Evolutionary conservation across 1,140 invertebrate species (phyloP), one percentile per base, ranked within the genome.

Genomic region (Drosophila cardini): DNA sequence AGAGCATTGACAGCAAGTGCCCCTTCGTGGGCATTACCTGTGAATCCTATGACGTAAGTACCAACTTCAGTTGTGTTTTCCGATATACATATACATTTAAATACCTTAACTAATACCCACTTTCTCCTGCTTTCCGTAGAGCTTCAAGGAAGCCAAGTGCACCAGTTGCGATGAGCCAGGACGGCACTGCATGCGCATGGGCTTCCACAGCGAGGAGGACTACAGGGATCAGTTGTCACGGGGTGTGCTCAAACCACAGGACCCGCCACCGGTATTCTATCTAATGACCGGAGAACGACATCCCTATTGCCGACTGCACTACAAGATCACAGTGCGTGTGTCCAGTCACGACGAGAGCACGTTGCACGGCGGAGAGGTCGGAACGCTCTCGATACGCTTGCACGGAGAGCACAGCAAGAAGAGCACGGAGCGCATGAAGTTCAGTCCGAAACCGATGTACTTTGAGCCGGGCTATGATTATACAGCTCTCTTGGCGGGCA

Each of bases 271-370:
- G 0, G 65, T 89, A 13, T 73, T 91, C n/a, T 97, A 95, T 80
- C 93, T 96, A 0, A 94, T 96, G 89, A 97, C 96, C 0, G 94
- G 94, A 3, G 93, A 93, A 2, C 91, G 92, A 0, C 93, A 93
- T 53, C 96, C 96, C 26, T 97, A 94, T 92, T 97, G 96, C 91
- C 94, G 96, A 57, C 94, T 94, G 7, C 96, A 97, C 86, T 97
- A 97, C 73, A 94, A 94, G 80, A 93, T 97, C 1, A 95, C 94
- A 0, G 93, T 97, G 34, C 95, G 94, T 38, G 95, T 97, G 30
- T 96, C 96, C 0, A 95, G 95, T 61, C 95, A 95, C 1, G 93
- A 94, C 13, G 95, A 95, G 76, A 97, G 96, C 80, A 85, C 93
- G 50, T 91, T 93, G 13, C 95, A 97, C 78, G 96, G 96, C 0